Base-by-base conservation (phyloP, 2,888 invertebrate genomes). In the Anagyrus pseudococci region DNA sequence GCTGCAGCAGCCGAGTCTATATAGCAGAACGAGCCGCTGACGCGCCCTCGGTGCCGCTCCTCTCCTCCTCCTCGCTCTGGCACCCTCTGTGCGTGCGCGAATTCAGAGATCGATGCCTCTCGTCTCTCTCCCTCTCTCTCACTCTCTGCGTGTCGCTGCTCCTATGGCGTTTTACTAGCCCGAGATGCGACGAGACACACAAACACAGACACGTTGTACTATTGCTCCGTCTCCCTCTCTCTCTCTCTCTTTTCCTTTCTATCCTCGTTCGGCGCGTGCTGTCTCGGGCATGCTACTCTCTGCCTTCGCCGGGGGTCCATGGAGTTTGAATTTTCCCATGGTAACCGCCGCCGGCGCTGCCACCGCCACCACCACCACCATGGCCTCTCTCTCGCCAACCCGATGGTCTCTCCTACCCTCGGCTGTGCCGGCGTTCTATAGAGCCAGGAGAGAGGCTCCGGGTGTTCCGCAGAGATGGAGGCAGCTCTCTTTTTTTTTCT, bases 241-340 rank as follows among this genome's bases (percentile, higher is more conserved):
- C 47, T 58, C 55, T 23, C 22, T 10, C 13, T n/a, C n/a, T n/a
- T n/a, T n/a, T n/a, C n/a, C n/a, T n/a, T n/a, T n/a, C n/a, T n/a
- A n/a, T n/a, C n/a, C n/a, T n/a, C n/a, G n/a, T n/a, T n/a, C n/a
- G n/a, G n/a, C n/a, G n/a, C n/a, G n/a, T n/a, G n/a, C n/a, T n/a
- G n/a, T n/a, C n/a, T n/a, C n/a, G n/a, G n/a, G n/a, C n/a, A n/a
- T 15, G n/a, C 23, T 13, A 13, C 19, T 41, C 7, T 41, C n/a
- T 25, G 10, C 23, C n/a, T 20, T 8, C 8, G 46, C 26, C 22
- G 44, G 6, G 44, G 47, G n/a, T n/a, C n/a, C n/a, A n/a, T n/a
- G n/a, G n/a, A n/a, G 66, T 68, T 66, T 56, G 62, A 61, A 41
- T 64, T 66, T 66, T 64, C 66, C 66, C 66, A 68, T 68, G 66